Evolutionary conservation across 2,888 invertebrate species (phyloP), one percentile per base, ranked within the genome.

Genomic region (Mimachlamys varia): DNA sequence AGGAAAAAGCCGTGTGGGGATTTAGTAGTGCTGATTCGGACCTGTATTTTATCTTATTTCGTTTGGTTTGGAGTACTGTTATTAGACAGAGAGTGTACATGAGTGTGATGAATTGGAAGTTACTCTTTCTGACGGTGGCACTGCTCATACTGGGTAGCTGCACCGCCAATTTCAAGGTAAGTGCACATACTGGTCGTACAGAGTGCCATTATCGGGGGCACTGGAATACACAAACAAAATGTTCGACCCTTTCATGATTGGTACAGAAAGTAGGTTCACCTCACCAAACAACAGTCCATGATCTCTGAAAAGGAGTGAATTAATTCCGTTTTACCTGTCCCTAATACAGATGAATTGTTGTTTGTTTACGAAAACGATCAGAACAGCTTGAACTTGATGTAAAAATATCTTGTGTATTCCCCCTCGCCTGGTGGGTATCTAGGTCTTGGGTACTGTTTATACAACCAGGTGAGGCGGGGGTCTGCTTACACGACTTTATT

Each of bases 61-160:
- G 76, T 76, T 27, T 76, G 19, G 22, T 27, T 76, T 27, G 76
- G 76, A 76, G 76, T 76, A 76, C 33, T 76, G 19, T 76, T 27
- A 76, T 33, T 12, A 76, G 76, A 76, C 76, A 76, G 76, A 76
- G 76, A 27, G 76, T 33, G 76, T 76, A 76, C 3, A 76, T 33
- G 76, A 27, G 76, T 76, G 76, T 76, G 27, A 76, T 76, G 76
- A 27, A 3, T 76, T 76, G 76, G 76, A 76, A 76, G 33, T 76
- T 76, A 76, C 76, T 76, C 33, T 76, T 76, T 76, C 33, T 76
- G 76, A 76, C 76, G 76, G 76, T 76, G 33, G 76, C 76, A 76
- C 33, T 76, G 76, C 76, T 76, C 33, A 10, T 76, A 2, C 10
- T 76, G 76, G 76, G 76, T 33, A 76, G 76, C 76, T 76, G 76